Conservation (phyloP, 2,113 vertebrate genomes). For the Percopsis transmontana region DNA sequence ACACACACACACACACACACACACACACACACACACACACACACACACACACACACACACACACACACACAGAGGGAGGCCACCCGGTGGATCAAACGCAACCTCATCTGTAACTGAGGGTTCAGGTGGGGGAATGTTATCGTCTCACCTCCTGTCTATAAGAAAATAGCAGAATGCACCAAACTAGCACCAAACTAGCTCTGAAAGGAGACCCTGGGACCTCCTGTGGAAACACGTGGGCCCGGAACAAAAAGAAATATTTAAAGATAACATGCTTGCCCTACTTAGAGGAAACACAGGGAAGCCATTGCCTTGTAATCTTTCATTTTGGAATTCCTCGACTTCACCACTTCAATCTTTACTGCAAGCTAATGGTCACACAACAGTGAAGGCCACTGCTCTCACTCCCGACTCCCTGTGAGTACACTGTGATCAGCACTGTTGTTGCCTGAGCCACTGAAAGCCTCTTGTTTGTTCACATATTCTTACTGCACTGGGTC, state of each 20-base stretch:
- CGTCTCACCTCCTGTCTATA: no score
- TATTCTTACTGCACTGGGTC: not conserved
- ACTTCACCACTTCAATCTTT: conserved; percentile 40
- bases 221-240: conserved; percentile 42
- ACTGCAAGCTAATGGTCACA: conserved; percentile 48
- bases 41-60: conserved; percentile 5
- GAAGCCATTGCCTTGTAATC: conserved; percentile 31
- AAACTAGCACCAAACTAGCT: conserved; percentile 23
- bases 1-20: conserved; percentile 13
- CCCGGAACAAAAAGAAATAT: conserved; percentile 57
- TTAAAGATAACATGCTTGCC: conserved; percentile 47
- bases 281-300: conserved; percentile 47
- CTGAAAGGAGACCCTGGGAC: conserved; percentile 24
- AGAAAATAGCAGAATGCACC: conserved; percentile 13
- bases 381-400: conserved; percentile 14
- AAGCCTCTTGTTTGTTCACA: not conserved
- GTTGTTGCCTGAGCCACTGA: conserved; percentile 7
- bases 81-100: conserved; percentile 52
- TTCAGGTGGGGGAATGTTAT: not conserved
- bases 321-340: not conserved
- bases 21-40: conserved; percentile 23
- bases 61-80: conserved; percentile 39
- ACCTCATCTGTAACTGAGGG: conserved; percentile 34
- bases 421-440: not conserved
- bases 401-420: not conserved